These are phyloP conservation scores for Luffia ferchaultella DNA, from an alignment of 2,888 invertebrate genomes.

Conservation along the genomic window DNA sequence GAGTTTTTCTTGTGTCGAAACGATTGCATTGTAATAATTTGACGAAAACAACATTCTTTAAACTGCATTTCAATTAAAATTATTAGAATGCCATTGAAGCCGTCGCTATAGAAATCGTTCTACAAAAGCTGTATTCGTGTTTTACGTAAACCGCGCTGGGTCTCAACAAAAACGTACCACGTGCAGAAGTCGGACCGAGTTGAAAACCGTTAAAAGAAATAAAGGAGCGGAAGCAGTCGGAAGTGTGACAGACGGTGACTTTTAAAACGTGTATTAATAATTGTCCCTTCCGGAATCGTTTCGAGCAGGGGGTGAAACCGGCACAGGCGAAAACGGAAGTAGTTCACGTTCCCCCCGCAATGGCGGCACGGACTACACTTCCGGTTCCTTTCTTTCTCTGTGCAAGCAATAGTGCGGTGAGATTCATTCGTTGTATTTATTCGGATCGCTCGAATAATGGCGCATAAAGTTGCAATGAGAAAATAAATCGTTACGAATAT, in stretches of 20 bases:
- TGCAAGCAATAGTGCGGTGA: conserved; percentile 1
- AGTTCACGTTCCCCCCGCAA: conserved; percentile 50
- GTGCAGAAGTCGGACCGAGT: background rate
- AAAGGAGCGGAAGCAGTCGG: conserved; percentile 35
- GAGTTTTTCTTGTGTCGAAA: too few species aligned
- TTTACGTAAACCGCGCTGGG: background rate
- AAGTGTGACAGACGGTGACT: conserved; percentile 48
- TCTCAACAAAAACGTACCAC: background rate
- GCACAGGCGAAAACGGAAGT: conserved; percentile 56
- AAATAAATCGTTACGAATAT: too few species aligned
- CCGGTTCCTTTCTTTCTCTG: conserved; percentile 31
- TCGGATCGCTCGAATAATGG: too few species aligned
- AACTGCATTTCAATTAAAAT: too few species aligned
- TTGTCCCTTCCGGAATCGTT: conserved; percentile 57
- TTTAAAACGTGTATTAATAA: conserved; percentile 49
- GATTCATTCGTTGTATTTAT: too few species aligned
- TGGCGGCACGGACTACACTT: conserved; percentile 55
- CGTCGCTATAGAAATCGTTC: too few species aligned
- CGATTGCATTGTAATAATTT: too few species aligned
- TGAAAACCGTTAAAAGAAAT: conserved; percentile 13
- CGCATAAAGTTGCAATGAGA: too few species aligned
- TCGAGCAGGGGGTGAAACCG: conserved; percentile 39
- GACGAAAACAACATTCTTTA: too few species aligned
- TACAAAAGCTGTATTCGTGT: too few species aligned
- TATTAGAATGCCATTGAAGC: too few species aligned